These are phyloP conservation scores for Calonectris borealis DNA, from an alignment of 2,113 vertebrate species.

Conservation along the genomic window DNA sequence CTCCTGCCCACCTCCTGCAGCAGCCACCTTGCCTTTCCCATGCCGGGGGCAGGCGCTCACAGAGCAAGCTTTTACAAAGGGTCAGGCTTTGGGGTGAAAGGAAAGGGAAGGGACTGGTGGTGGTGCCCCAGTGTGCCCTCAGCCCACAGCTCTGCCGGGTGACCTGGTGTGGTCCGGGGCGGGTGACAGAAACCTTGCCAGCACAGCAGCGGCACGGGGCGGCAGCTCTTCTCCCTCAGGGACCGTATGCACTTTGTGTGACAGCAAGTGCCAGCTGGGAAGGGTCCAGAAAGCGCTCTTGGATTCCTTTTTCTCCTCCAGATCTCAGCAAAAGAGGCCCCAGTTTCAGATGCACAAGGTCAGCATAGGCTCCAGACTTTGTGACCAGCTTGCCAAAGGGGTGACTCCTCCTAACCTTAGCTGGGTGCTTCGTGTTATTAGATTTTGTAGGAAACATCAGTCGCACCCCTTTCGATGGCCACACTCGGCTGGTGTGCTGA, in stretches of 20 bases:
- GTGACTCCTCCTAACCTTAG: fast-evolving
- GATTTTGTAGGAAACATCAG: neutral
- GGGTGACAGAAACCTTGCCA: neutral
- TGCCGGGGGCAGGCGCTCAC: fast-evolving
- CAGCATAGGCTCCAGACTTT: fast-evolving
- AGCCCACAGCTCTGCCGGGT: fast-evolving
- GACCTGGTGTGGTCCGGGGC: fast-evolving
- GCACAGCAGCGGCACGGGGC: neutral
- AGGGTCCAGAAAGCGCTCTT: fast-evolving
- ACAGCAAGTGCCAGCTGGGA: neutral
- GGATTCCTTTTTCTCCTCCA: neutral
- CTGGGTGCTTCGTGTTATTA: fast-evolving
- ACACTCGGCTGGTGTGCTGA: fast-evolving
- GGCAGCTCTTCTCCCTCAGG: neutral
- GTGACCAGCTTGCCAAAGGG: neutral
- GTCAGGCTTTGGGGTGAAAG: fast-evolving
- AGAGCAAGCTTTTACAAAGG: too few species aligned
- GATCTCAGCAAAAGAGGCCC: neutral
- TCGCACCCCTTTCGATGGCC: fast-evolving
- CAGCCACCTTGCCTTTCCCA: fast-evolving
- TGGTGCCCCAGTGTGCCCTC: fast-evolving
- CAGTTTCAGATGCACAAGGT: fast-evolving
- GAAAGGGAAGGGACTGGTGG: too few species aligned
- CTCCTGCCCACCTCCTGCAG: too few species aligned
- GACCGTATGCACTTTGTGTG: fast-evolving